Percentiles rank a stretch among this genome's conserved stretches.
These are phyloP conservation scores for Natrix natrix DNA, from an alignment of 2,797 vertebrate species.

Conservation along the genomic window DNA sequence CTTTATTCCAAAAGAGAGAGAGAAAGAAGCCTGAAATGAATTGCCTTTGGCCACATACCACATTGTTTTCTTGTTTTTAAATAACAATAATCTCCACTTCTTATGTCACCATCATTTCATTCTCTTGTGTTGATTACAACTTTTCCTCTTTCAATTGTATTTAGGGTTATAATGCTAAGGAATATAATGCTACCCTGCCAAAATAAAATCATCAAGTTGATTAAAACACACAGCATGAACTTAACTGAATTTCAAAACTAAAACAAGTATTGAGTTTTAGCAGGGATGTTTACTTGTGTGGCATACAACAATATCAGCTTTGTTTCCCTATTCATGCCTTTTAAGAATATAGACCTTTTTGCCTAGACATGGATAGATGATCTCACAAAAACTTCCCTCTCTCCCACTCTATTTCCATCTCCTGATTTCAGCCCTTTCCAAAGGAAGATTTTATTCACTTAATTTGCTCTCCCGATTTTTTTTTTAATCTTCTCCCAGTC, in stretches of 20 bases:
- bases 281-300: neutral
- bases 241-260: neutral
- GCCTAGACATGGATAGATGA: neutral
- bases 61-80: neutral
- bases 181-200: neutral
- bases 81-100: neutral
- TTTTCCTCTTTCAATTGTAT: neutral
- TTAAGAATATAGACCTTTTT: neutral
- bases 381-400: no score
- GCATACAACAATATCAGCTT: neutral
- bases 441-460: constrained; percentile 1
- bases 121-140: neutral
- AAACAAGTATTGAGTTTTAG: neutral
- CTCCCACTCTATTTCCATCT: neutral
- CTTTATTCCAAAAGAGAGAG: neutral
- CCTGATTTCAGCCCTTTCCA: neutral
- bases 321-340: neutral
- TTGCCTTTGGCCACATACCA: neutral
- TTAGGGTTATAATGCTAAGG: neutral
- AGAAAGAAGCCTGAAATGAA: neutral
- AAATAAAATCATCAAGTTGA: neutral
- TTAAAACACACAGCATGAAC: neutral
- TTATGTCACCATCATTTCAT: neutral
- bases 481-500: neutral
- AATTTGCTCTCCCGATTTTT: neutral